Base-by-base conservation (phyloP, 1,140 invertebrate genomes). In the Tetragnatha versicolor region DNA sequence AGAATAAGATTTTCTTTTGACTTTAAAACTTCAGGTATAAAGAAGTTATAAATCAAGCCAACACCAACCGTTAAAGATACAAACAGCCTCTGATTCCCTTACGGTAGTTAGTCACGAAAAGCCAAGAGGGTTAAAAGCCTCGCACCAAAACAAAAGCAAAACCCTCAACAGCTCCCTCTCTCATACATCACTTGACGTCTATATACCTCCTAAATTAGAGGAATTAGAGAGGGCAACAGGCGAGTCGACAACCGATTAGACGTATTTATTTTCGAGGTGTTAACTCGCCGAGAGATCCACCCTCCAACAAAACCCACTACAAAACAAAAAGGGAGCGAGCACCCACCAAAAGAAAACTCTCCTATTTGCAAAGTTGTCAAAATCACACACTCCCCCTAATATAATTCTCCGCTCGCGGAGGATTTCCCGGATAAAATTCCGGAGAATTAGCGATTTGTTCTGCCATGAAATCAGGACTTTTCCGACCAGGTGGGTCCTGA, bases 371-470 rank as follows among this genome's bases (percentile, higher is more conserved):
- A 75, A 75, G 20, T 75, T 75, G 70, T 75, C 70, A 75, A 72
- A 76, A 76, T 76, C 73, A 76, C 73, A 65, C 73, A 53, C 65
- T 65, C 58, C n/a, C n/a, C 27, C 73, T 76, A 63, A 65, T 65
- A 63, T 76, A 76, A 76, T 76, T 65, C 58, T 29, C 39, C 33
- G 22, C 53, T 53, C 22, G 60, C 27, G 53, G 51, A 45, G 60
- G 60, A 76, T 76, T 76, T 76, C 73, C 73, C 9, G 73, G 73
- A 76, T 76, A 78, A 78, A 78, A 78, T 78, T 78, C 75, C 63
- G 63, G 75, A 78, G 75, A 78, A 78, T 78, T 78, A 78, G 63
- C 55, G 75, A 69, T 60, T 69, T 69, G 75, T 69, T 78, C 75
- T 78, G 75, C 63, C 75, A 69, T 68, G 63, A 78, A 78, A 78